Evolutionary conservation across 2,888 invertebrate genomes (phyloP).

Genomic region (Nudaria mundana): DNA sequence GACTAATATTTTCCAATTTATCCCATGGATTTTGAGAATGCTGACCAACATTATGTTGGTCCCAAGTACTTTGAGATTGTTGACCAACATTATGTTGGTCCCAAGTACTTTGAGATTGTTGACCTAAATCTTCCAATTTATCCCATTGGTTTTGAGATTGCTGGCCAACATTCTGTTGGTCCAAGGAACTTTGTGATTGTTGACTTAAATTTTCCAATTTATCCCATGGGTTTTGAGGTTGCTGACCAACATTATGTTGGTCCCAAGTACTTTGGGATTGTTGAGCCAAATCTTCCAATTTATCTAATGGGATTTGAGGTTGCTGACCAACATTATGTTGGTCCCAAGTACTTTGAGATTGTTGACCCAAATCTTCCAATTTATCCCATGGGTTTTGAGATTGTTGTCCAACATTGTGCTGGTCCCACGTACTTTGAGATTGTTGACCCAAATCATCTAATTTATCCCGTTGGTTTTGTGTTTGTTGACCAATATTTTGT

Average conservation of each 20-base stretch:
- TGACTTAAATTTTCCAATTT: slow-evolving; percentile 37
- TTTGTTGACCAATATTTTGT: slow-evolving; percentile 37
- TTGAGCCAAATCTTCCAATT: slow-evolving; percentile 35
- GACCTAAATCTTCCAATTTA: slow-evolving; percentile 39
- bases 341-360: slow-evolving; percentile 31
- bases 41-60: slow-evolving; percentile 29
- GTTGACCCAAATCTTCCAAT: slow-evolving; percentile 38
- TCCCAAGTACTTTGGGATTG: slow-evolving; percentile 33
- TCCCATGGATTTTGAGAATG: slow-evolving; percentile 36
- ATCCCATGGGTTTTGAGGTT: slow-evolving; percentile 36
- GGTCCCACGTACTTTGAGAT: slow-evolving; percentile 30
- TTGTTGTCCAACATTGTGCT: slow-evolving; percentile 39
- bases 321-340: slow-evolving; percentile 44
- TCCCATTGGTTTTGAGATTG: slow-evolving; percentile 36
- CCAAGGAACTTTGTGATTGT: slow-evolving; percentile 35
- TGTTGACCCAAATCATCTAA: slow-evolving; percentile 40
- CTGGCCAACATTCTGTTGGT: slow-evolving; percentile 30
- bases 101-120: slow-evolving; percentile 39
- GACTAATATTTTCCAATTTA: slow-evolving; percentile 40
- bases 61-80: slow-evolving; percentile 34
- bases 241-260: slow-evolving; percentile 43
- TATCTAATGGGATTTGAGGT: slow-evolving; percentile 35
- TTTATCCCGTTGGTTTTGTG: slow-evolving; percentile 36
- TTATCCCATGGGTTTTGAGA: slow-evolving; percentile 32
- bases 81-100: slow-evolving; percentile 25